These are phyloP conservation scores for Hapalemur alaotrensis DNA, from an alignment of 2,797 vertebrate species.

Conservation along the genomic window DNA sequence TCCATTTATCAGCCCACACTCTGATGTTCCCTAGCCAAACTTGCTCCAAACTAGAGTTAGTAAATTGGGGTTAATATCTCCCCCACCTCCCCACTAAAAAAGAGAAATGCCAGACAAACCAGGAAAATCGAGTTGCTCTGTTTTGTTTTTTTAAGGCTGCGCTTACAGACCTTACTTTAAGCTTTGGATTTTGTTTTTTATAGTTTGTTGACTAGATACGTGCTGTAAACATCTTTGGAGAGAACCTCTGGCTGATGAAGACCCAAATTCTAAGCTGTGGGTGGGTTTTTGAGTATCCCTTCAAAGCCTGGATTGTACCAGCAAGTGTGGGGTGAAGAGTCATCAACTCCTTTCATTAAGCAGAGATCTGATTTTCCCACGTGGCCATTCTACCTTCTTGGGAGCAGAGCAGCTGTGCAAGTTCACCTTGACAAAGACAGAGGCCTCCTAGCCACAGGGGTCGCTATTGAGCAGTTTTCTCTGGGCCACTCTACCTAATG, in stretches of 20 bases:
- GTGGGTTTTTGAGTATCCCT: neutral
- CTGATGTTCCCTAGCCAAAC: neutral
- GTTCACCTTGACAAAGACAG: neutral
- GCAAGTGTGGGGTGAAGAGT: neutral
- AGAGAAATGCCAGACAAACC: neutral
- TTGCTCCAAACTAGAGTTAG: neutral
- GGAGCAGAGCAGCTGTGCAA: neutral
- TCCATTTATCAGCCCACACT: neutral
- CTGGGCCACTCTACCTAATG: neutral
- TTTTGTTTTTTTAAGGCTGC: conserved; percentile 16
- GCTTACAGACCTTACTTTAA: neutral
- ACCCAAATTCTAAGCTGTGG: neutral
- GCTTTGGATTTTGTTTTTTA: conserved; percentile 42
- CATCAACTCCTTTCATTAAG: neutral
- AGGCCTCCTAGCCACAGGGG: neutral
- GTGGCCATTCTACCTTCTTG: neutral
- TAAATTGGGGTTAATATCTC: accelerated
- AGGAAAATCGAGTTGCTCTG: neutral
- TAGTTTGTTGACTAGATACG: neutral
- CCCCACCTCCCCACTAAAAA: accelerated
- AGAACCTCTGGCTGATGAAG: conserved; percentile 50
- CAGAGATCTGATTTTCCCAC: neutral
- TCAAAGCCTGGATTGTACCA: neutral
- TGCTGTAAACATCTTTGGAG: conserved; percentile 54
- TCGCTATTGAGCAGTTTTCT: neutral